Conservation (phyloP, 2,113 vertebrate genomes). For the Perognathus longimembris region DNA sequence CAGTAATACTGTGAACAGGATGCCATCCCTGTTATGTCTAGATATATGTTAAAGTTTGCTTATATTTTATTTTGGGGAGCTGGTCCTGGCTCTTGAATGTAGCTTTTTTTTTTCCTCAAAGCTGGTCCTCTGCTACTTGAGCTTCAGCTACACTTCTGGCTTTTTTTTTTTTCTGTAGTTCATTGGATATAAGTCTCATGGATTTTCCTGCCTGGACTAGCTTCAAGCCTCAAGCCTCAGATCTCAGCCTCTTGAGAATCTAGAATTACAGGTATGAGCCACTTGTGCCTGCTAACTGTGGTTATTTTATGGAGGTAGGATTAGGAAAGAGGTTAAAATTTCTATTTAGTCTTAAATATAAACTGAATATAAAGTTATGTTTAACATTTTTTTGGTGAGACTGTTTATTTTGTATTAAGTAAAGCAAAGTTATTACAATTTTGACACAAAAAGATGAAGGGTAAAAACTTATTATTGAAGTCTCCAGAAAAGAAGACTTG, state of each 20-base stretch:
- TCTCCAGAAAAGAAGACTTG: neutral
- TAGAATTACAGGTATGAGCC: too few species aligned
- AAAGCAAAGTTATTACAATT: conserved; percentile 31
- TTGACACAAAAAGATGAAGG: conserved; percentile 11
- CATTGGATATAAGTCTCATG: too few species aligned
- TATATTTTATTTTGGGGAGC: too few species aligned
- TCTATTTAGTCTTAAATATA: neutral
- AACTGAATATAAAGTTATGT: too few species aligned
- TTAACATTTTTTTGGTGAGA: neutral
- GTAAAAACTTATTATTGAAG: neutral
- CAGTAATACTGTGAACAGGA: neutral
- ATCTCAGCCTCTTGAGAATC: too few species aligned
- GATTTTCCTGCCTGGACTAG: too few species aligned
- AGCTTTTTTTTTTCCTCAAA: too few species aligned
- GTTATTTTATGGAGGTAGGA: neutral
- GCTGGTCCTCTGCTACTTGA: too few species aligned
- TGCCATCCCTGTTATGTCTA: neutral
- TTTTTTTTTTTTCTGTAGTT: neutral
- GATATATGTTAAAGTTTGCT: neutral
- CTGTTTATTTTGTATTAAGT: neutral
- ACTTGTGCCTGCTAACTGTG: neutral
- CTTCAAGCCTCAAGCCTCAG: too few species aligned
- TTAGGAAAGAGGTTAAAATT: neutral
- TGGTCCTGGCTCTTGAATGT: too few species aligned
- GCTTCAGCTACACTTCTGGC: too few species aligned